phyloP scores from a whole-genome alignment of 2,113 vertebrate species.

The Gasterosteus nipponicus region DNA sequence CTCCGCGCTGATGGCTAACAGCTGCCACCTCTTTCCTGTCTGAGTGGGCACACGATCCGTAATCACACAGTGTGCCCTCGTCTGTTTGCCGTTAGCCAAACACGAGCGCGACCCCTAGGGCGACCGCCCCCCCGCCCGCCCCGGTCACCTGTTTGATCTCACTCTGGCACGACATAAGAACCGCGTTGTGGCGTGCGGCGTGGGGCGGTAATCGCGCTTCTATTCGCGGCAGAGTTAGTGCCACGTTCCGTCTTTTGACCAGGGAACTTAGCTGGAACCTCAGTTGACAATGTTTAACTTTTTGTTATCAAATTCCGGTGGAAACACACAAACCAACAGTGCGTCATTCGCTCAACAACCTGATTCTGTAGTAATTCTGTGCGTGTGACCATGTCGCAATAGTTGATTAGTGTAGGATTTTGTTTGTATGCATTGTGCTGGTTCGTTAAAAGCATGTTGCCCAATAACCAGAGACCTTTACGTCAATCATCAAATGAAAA shows the following conservation, averaged over 20 bases:
- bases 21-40: slow-evolving; percentile 76
- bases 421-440: neutral
- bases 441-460: neutral
- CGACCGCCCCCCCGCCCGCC: slow-evolving; percentile 56
- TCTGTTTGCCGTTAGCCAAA: slow-evolving; percentile 73
- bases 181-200: slow-evolving; percentile 39
- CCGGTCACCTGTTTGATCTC: slow-evolving; percentile 72
- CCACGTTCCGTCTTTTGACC: slow-evolving; percentile 19
- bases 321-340: neutral
- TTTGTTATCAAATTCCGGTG: neutral
- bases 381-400: neutral
- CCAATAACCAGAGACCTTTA: neutral
- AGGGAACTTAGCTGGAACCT: neutral
- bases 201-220: slow-evolving; percentile 12
- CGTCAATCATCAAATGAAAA: neutral
- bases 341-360: neutral
- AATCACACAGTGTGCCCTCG: slow-evolving; percentile 75
- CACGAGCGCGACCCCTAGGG: slow-evolving; percentile 62
- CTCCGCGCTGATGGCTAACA: slow-evolving; percentile 72
- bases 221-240: slow-evolving; percentile 28
- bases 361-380: neutral
- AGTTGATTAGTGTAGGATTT: neutral
- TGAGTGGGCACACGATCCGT: slow-evolving; percentile 76
- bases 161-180: slow-evolving; percentile 61
- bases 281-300: neutral